Percentiles rank a stretch among this genome's conserved stretches.
These are phyloP conservation scores for Trachelus tabidus DNA, from an alignment of 2,888 invertebrate species.

Conservation along the genomic window DNA sequence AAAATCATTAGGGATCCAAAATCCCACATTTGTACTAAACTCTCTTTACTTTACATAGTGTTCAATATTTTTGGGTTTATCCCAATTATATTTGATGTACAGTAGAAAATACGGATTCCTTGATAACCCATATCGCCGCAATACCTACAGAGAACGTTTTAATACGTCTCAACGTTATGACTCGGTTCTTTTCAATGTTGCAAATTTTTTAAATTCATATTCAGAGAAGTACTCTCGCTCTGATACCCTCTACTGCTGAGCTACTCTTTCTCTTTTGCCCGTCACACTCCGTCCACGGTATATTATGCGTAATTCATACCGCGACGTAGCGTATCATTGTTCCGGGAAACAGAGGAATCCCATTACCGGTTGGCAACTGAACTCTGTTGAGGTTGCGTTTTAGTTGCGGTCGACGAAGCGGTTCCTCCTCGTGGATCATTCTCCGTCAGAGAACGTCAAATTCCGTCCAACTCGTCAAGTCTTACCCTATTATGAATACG, in stretches of 20 bases:
- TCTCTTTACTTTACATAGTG: not conserved
- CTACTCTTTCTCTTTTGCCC: not conserved
- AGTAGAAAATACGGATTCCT: not conserved
- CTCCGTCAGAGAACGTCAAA: constrained; percentile 12
- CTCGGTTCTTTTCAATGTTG: not conserved
- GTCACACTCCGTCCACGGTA: constrained; percentile 17
- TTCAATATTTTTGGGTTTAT: not conserved
- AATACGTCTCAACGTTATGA: too few relatives aligned
- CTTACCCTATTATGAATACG: constrained; percentile 37
- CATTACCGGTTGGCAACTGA: constrained; percentile 62
- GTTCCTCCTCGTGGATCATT: constrained; percentile 36
- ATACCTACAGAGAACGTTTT: not conserved
- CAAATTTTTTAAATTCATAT: not conserved
- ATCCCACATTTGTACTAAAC: not conserved
- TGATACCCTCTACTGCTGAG: not conserved
- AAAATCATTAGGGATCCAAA: not conserved
- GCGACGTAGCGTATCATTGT: constrained; percentile 61
- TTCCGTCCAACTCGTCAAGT: constrained; percentile 30
- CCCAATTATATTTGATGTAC: not conserved
- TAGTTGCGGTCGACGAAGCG: constrained; percentile 57
- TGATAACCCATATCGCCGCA: not conserved
- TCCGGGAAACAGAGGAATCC: constrained; percentile 62
- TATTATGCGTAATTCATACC: constrained; percentile 62
- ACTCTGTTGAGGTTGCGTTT: constrained; percentile 54
- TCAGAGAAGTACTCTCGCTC: not conserved